A percentile compares a stretch with the other conserved stretches of the same genome.
Conservation (phyloP, 1,140 invertebrate species). For the Rhynchophorus ferrugineus region DNA sequence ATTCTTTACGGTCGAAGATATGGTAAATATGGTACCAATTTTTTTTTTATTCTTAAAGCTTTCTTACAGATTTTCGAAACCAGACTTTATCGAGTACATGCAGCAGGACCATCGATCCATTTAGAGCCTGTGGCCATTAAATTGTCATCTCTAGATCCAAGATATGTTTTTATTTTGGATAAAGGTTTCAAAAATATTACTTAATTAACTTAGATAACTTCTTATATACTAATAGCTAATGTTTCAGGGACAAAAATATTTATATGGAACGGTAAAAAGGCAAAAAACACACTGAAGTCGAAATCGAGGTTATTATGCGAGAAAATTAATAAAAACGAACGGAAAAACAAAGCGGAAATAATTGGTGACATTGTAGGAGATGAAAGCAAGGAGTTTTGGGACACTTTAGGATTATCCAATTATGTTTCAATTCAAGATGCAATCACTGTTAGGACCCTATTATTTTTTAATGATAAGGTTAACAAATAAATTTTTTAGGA, state of each 20-base stretch:
- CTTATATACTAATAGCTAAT: background rate
- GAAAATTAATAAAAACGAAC: constrained; percentile 98
- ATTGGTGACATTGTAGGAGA: constrained; percentile 72
- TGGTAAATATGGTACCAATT: constrained; percentile 37
- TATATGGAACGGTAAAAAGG: constrained; percentile 87
- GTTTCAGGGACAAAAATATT: constrained; percentile 70
- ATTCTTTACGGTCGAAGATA: constrained; percentile 95
- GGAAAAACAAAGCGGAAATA: constrained; percentile 92
- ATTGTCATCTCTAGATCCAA: constrained; percentile 71
- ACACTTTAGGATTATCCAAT: constrained; percentile 51
- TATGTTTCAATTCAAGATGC: constrained; percentile 34
- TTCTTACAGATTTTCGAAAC: constrained; percentile 66
- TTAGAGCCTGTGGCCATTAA: constrained; percentile 79
- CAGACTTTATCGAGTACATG: constrained; percentile 84
- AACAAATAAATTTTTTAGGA: constrained; percentile 48
- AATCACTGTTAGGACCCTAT: constrained; percentile 23
- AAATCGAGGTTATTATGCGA: constrained; percentile 93
- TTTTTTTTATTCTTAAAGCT: background rate
- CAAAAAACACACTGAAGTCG: constrained; percentile 91
- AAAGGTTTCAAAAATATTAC: constrained; percentile 34
- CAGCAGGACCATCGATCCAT: constrained; percentile 80
- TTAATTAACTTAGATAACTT: too few species aligned
- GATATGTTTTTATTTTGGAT: constrained; percentile 91
- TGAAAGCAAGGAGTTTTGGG: constrained; percentile 83
- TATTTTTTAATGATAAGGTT: background rate